A percentile compares a stretch with the other conserved stretches of the same genome.
These are phyloP conservation scores for Polypedilum vanderplanki DNA, from an alignment of 1,140 invertebrate genomes.

Conservation along the genomic window DNA sequence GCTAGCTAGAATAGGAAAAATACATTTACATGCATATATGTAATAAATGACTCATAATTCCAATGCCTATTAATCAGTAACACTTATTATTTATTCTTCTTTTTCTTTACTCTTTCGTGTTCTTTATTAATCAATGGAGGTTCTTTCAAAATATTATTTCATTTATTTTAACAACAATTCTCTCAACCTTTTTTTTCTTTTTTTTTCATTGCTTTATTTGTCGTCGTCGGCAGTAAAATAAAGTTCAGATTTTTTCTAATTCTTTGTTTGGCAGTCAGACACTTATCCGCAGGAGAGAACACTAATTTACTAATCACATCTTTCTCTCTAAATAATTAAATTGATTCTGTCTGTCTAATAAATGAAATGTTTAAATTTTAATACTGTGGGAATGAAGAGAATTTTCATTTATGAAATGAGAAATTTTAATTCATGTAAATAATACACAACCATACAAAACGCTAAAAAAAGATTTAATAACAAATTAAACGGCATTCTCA, in stretches of 20 bases:
- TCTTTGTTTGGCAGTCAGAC: background rate
- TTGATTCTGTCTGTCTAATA: no score
- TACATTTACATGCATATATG: no score
- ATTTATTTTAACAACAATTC: background rate
- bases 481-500: no score
- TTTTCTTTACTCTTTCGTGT: background rate
- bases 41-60: conserved; percentile 1
- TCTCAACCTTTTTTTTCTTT: no score
- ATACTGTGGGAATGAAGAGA: no score
- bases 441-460: no score
- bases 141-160: conserved; percentile 1
- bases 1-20: background rate
- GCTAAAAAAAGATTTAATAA: no score
- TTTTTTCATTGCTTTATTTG: background rate
- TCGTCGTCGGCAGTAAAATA: background rate
- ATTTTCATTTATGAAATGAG: no score
- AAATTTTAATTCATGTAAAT: no score
- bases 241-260: background rate
- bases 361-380: no score
- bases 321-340: no score
- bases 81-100: background rate
- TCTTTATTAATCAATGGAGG: background rate
- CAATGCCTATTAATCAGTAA: conserved; percentile 5
- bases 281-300: background rate
- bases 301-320: background rate